Evolutionary conservation across 2,888 invertebrate species (phyloP), one percentile per base, ranked within the genome.

Genomic region (Patella ulyssiponensis): DNA sequence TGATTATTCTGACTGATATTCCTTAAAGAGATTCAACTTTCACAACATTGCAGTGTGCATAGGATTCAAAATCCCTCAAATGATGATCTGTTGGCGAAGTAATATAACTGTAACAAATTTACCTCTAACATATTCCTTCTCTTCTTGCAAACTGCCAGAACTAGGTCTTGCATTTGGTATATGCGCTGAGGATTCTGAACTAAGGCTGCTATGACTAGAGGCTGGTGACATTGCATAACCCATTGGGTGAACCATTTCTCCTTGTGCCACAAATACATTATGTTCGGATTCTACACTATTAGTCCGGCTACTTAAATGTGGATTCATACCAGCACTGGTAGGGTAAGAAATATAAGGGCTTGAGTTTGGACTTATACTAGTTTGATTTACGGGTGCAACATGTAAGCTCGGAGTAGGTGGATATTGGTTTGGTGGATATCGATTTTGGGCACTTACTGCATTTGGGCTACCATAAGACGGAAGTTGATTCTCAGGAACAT

Each of bases 41-140:
- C 44, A 44, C 7, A 44, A 44, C 7, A 44, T 44, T 44, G 44
- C 1, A 9, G 44, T 44, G 44, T 44, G 44, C 44, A 44, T 9
- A 44, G 44, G 1, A 44, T 44, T 44, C 44, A 44, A 44, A 44
- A 44, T 44, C 44, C 44, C 9, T 44, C 44, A 44, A 44, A 44
- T 9, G 44, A 44, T 7, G 44, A 44, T 44, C 7, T 44, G 44
- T 9, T 1, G 3, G 44, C 44, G 7, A 44, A 44, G 44, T 44
- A 44, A 44, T 44, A 44, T 44, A 44, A 44, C 4, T 44, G 44
- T 9, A 44, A 20, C 23, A 56, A 12, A 77, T 79, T 75, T 79
- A 89, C 89, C 88, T 84, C 84, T 83, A 20, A 83, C 83, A 77
- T 89, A 89, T 72, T 82, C 88, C 15, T 85, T 82, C 44, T 88